phyloP scores from a whole-genome alignment of 2,888 invertebrate genomes.

The Conops quadrifasciatus region DNA sequence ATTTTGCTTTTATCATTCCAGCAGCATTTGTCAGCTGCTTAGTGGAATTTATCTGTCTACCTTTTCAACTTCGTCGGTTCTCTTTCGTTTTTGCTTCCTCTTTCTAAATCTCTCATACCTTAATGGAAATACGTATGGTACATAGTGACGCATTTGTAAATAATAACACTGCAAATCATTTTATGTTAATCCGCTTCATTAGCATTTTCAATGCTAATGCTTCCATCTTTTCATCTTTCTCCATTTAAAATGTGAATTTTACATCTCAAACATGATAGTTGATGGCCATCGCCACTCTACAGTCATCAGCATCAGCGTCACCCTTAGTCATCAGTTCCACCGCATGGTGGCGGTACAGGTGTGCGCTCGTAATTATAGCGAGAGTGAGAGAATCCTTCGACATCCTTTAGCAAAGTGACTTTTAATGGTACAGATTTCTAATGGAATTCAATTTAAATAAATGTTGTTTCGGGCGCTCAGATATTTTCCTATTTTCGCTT shows the following conservation, averaged over 20 bases:
- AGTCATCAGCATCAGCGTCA: neutral
- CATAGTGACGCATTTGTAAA: neutral
- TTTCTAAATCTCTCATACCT: neutral
- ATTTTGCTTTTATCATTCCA: too few relatives aligned
- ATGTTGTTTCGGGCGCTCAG: neutral
- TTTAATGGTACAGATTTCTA: neutral
- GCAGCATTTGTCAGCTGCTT: too few relatives aligned
- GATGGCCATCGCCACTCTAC: neutral
- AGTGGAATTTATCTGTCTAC: too few relatives aligned
- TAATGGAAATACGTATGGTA: neutral
- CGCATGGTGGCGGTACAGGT: neutral
- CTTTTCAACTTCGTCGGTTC: too few relatives aligned
- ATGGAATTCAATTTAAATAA: slow-evolving; percentile 8
- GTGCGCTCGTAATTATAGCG: neutral
- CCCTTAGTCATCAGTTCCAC: neutral
- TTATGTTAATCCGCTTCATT: slow-evolving; percentile 32
- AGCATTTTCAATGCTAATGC: slow-evolving; percentile 27
- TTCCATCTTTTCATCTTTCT: slow-evolving; percentile 24
- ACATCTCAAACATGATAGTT: neutral
- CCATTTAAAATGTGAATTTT: slow-evolving; percentile 26
- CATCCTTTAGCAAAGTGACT: neutral
- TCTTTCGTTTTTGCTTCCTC: too few relatives aligned
- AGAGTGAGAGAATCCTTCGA: neutral
- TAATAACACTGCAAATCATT: slow-evolving; percentile 5
- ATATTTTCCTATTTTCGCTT: too few relatives aligned